Evolutionary conservation across 2,113 vertebrate genomes (phyloP).

Genomic region (Pleuronectes platessa): DNA sequence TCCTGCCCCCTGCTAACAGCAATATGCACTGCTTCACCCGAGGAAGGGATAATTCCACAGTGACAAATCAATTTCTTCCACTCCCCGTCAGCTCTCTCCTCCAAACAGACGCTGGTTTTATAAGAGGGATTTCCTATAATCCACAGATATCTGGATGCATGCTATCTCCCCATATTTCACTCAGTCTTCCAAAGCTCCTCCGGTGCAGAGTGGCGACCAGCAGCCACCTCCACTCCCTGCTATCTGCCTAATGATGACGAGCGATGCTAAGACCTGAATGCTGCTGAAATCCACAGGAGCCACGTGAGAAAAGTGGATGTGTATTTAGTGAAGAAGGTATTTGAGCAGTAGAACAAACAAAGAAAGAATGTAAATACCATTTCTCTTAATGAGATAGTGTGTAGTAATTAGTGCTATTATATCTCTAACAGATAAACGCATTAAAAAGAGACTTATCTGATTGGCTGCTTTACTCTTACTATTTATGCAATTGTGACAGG

Average conservation of each 20-base stretch:
- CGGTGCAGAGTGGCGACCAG: not conserved
- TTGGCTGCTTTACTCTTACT: too few species aligned
- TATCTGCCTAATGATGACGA: constrained; percentile 35
- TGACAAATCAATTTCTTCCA: constrained; percentile 62
- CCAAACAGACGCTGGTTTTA: constrained; percentile 45
- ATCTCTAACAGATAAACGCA: not conserved
- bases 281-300: not conserved
- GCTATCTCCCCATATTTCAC: constrained; percentile 33
- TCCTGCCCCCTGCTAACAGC: constrained; percentile 24
- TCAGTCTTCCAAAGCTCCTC: constrained; percentile 20
- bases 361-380: not conserved
- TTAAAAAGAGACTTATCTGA: not conserved
- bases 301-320: not conserved
- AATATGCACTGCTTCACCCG: constrained; percentile 34
- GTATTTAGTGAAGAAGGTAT: not conserved
- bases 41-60: constrained; percentile 49
- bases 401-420: not conserved
- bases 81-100: constrained; percentile 43
- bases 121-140: constrained; percentile 61
- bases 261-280: constrained; percentile 15
- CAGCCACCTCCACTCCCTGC: constrained; percentile 16
- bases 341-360: not conserved
- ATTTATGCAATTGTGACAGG: too few species aligned
- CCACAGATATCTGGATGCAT: constrained; percentile 44
- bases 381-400: not conserved